Base-by-base conservation (phyloP, 2,888 invertebrate species). In the Archaeoteleia sp. region DNA sequence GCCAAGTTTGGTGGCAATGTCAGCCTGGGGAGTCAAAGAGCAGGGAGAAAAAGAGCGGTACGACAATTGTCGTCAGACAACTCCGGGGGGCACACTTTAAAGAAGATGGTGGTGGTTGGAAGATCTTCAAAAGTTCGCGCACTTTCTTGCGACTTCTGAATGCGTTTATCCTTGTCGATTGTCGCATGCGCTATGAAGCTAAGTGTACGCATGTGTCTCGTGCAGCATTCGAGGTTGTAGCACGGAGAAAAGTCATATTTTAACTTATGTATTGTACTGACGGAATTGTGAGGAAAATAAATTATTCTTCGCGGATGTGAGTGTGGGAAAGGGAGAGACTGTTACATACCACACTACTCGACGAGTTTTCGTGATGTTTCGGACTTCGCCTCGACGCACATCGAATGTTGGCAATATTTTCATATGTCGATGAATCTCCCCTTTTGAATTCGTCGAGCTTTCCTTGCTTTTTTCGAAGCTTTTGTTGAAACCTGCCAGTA, bases 221-320 rank as follows among this genome's bases (percentile, higher is more conserved):
- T 27, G 20, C 25, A 39, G 42, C 49, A 35, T 48, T 43, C 42
- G 35, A 30, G 35, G 45, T 46, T 62, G 53, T 39, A 45, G 15
- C 20, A 23, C 45, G 30, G 53, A 61, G 53, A n/a, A n/a, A 65
- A 51, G 72, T 69, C 73, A 77, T 80, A 79, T 80, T 76, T 80
- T 76, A 77, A 73, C 72, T 66, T 60, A 71, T 60, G 71, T 76
- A 74, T 78, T 78, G 74, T 76, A 74, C 76, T 67, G 75, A 70
- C 74, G 74, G 74, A 75, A 78, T 75, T 75, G 75, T 73, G 73
- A 70, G 71, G 71, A 71, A 74, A 75, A 79, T 79, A 76, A 79
- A 77, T 79, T 76, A 78, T 76, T 74, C 61, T 40, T 29, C 29
- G 9, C 2, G 29, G 39, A 66, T 37, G 45, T 39, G 63, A 27